Base-by-base conservation (phyloP, 2,888 invertebrate species). In the Seira sanloemensis region DNA sequence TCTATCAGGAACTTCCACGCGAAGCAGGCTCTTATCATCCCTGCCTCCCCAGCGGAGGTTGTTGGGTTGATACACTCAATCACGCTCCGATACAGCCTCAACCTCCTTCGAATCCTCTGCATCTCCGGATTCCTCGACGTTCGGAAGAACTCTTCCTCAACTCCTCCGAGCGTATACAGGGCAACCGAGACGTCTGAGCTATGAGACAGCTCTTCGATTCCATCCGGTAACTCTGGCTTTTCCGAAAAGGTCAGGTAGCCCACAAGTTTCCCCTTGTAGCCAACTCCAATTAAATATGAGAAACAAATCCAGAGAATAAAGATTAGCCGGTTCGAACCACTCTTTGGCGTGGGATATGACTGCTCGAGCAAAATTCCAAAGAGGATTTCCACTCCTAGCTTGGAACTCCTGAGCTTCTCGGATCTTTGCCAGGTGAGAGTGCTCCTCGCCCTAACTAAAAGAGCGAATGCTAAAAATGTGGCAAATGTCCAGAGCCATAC, bases 181-280 rank as follows among this genome's bases (percentile, higher is more conserved):
- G 72, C 54, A 0, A 86, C 71, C n/a, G 26, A 9, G 26, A 75
- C 82, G 16, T 82, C 27, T 0, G 18, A 7, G 12, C 21, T 62
- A 7, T 65, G 24, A 62, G 78, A 54, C 9, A 86, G 23, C 9
- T 78, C 75, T 1, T 24, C 1, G 26, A 69, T 82, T 4, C 66
- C 75, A 12, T 26, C 54, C 37, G 86, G 86, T 26, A 82, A n/a
- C 1, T n/a, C 1, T 7, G 50, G 25, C 1, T n/a, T 27, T 16
- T 75, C 69, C 1, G 82, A 19, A 25, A 78, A 74, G 7, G 78
- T 78, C n/a, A 86, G 37, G 50, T 23, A 82, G 2, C 78, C 46
- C 0, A 78, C 78, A 1, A 86, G 58, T 58, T 82, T 86, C 0
- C 54, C 23, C 26, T 37, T 82, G 75, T 86, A 86, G 1, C 75